Evolutionary conservation across 2,797 vertebrate genomes (phyloP).

Genomic region (Cryptoblepharus egeriae): DNA sequence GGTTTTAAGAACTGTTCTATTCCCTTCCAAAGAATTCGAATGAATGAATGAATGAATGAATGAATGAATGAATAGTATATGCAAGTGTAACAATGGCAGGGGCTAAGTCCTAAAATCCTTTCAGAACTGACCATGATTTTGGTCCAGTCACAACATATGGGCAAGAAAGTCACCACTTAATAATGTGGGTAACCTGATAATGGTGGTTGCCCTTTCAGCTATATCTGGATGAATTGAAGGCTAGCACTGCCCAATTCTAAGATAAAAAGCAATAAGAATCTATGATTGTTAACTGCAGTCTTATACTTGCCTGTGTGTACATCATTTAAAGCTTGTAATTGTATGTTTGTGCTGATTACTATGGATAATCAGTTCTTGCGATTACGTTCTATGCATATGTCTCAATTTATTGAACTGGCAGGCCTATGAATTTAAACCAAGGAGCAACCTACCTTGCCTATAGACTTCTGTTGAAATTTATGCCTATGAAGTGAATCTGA

Average conservation of each 20-base stretch:
- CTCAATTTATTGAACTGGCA: slow-evolving; percentile 17
- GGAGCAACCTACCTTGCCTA: not conserved
- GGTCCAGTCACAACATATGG: no score
- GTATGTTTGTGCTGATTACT: slow-evolving; percentile 15
- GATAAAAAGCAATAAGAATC: not conserved
- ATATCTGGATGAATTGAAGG: not conserved
- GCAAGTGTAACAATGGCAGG: no score
- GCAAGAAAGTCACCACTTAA: not conserved
- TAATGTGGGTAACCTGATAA: not conserved
- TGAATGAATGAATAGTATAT: no score
- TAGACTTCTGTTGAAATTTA: slow-evolving; percentile 14
- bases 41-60: no score
- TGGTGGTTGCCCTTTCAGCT: not conserved
- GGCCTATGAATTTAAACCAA: not conserved
- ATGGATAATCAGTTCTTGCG: not conserved
- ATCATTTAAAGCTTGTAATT: slow-evolving; percentile 36
- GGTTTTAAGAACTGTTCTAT: no score
- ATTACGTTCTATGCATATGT: slow-evolving; percentile 5
- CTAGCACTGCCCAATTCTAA: not conserved
- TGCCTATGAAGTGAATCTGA: slow-evolving; percentile 18
- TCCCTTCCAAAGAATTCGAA: no score
- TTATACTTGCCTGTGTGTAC: slow-evolving; percentile 19
- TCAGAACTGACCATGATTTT: no score
- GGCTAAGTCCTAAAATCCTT: no score
- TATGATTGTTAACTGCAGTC: not conserved